These are phyloP conservation scores for Cataglyphis cursor DNA, from an alignment of 2,888 invertebrate species.

Conservation along the genomic window DNA sequence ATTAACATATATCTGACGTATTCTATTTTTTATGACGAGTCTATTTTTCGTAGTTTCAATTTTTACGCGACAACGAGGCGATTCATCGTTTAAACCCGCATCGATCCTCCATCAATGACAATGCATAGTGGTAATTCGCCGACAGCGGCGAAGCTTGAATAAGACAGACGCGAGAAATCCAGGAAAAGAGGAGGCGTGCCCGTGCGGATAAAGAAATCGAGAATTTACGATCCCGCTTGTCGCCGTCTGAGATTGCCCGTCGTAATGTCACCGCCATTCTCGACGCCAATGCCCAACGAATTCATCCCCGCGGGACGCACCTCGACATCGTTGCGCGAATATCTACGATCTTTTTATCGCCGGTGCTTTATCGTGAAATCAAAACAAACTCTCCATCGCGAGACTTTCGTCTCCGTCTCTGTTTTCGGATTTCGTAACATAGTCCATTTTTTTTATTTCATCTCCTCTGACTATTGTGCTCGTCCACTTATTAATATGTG, in stretches of 20 bases:
- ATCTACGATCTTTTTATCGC: slow-evolving; percentile 62
- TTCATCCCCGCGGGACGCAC: slow-evolving; percentile 52
- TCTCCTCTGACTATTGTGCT: not conserved
- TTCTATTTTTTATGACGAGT: not conserved
- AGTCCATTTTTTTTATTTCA: slow-evolving; percentile 14
- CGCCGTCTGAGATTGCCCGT: slow-evolving; percentile 51
- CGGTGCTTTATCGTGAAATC: slow-evolving; percentile 35
- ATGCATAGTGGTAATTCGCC: slow-evolving; percentile 38
- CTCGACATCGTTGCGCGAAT: slow-evolving; percentile 51
- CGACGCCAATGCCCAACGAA: slow-evolving; percentile 14
- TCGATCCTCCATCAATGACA: slow-evolving; percentile 18
- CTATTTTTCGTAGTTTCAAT: not conserved
- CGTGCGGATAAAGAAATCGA: slow-evolving; percentile 57
- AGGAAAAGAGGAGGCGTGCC: slow-evolving; percentile 43
- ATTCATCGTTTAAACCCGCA: slow-evolving; percentile 33
- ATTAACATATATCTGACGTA: not conserved
- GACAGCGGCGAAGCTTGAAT: slow-evolving; percentile 24
- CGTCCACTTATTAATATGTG: not conserved
- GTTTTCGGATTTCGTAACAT: not conserved
- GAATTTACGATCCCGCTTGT: slow-evolving; percentile 64
- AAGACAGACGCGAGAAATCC: slow-evolving; percentile 47
- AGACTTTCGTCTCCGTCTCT: not conserved
- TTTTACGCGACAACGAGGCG: not conserved
- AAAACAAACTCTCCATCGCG: slow-evolving; percentile 46
- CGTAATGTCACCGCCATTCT: slow-evolving; percentile 49